Conservation (phyloP, 2,888 invertebrate genomes). For the Arrhopalites spinosus region DNA sequence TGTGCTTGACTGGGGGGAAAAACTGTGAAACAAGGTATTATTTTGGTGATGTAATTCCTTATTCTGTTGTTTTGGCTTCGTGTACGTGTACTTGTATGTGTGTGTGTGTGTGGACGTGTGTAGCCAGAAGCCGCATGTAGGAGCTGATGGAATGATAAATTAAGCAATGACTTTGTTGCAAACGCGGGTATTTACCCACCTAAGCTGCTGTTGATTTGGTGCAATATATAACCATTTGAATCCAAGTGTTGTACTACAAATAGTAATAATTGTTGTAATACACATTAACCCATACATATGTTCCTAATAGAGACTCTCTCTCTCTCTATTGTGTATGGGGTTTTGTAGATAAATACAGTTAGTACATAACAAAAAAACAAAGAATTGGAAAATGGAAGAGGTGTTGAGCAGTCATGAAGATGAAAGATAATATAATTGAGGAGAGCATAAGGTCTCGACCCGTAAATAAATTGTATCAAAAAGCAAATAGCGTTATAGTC, state of each 20-base stretch:
- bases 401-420: neutral
- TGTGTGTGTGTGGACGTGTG: neutral
- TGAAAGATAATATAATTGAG: slow-evolving; percentile 17
- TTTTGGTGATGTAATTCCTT: neutral
- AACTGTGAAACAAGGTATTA: slow-evolving; percentile 9
- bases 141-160: slow-evolving; percentile 11
- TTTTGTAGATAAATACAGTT: too few species aligned
- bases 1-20: neutral
- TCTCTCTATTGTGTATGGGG: too few species aligned
- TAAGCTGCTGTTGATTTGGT: neutral
- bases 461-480: slow-evolving; percentile 28
- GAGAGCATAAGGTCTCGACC: slow-evolving; percentile 6
- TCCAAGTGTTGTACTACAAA: neutral
- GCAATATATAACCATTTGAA: neutral
- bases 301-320: neutral
- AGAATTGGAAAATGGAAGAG: neutral
- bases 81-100: neutral
- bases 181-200: neutral
- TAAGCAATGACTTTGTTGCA: neutral
- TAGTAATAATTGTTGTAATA: neutral
- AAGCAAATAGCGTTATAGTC: slow-evolving; percentile 11
- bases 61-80: neutral
- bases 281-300: neutral
- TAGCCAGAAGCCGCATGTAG: neutral
- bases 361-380: neutral